phyloP scores from a whole-genome alignment of 2,888 invertebrate species.

The Selenia dentaria region DNA sequence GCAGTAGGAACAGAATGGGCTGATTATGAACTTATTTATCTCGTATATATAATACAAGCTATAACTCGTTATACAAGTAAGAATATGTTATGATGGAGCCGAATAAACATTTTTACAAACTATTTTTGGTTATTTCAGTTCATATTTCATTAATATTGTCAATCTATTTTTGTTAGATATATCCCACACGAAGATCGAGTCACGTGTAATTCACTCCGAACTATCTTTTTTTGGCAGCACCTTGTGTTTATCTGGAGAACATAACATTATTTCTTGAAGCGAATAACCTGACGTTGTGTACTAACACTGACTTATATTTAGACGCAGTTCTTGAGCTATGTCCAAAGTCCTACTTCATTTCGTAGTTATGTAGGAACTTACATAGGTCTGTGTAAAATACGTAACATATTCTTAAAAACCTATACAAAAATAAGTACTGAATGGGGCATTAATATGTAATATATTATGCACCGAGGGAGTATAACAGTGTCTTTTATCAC shows the following conservation, averaged over 20 bases:
- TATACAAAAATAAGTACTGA: too few relatives aligned
- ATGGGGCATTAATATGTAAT: too few relatives aligned
- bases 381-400: too few relatives aligned
- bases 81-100: neutral
- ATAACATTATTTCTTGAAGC: slow-evolving; percentile 16
- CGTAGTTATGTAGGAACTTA: too few relatives aligned
- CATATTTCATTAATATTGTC: neutral
- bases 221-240: slow-evolving; percentile 19
- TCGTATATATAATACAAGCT: too few relatives aligned
- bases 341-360: slow-evolving; percentile 1
- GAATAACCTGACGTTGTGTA: slow-evolving; percentile 26
- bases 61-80: too few relatives aligned
- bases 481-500: too few relatives aligned
- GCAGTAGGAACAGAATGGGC: too few relatives aligned
- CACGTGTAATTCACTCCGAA: slow-evolving; percentile 11
- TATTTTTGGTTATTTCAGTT: neutral
- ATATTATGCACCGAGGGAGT: too few relatives aligned
- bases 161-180: neutral
- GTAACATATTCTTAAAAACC: too few relatives aligned
- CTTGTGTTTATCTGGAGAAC: neutral
- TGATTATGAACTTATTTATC: too few relatives aligned
- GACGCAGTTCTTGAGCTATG: slow-evolving; percentile 14
- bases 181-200: slow-evolving; percentile 3
- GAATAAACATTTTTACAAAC: neutral
- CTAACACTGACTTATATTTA: slow-evolving; percentile 27